Percentiles rank a stretch among this genome's conserved stretches.
Conservation (phyloP, 2,113 vertebrate genomes). For the Corythaixoides concolor region DNA sequence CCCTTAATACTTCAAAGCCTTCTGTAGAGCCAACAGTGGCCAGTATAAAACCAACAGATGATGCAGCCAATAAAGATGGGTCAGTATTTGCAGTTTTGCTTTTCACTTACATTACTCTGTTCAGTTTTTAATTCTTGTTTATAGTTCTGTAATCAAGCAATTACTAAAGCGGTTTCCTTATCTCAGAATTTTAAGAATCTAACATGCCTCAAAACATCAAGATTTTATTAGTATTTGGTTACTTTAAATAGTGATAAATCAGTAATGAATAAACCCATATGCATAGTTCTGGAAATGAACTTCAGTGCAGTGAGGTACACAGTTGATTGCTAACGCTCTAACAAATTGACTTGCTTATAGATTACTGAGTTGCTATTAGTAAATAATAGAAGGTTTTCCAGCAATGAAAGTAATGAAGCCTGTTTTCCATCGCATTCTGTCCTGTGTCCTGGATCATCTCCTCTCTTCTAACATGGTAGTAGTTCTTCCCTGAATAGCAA, state of each 20-base stretch:
- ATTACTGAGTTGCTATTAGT: background rate
- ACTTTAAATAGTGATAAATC: background rate
- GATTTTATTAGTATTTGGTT: background rate
- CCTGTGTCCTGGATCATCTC: background rate
- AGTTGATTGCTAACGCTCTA: background rate
- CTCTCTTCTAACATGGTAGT: background rate
- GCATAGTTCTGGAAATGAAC: background rate
- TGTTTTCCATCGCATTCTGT: background rate
- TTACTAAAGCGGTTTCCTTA: background rate
- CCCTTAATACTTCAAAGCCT: conserved; percentile 81
- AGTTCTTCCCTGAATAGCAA: background rate
- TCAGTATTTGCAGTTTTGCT: conserved; percentile 58
- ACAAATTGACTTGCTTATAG: background rate
- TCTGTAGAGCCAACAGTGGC: conserved; percentile 79
- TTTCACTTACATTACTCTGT: background rate
- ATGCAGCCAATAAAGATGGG: conserved; percentile 85
- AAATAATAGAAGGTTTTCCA: background rate
- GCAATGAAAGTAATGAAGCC: background rate
- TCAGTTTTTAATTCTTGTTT: background rate
- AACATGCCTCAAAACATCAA: background rate
- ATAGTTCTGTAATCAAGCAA: background rate
- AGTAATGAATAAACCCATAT: background rate
- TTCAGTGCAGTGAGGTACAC: background rate
- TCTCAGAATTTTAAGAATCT: background rate
- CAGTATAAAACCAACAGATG: conserved; percentile 81